A percentile compares a stretch with the other conserved stretches of the same genome.
Conservation (phyloP, 2,797 vertebrate genomes). For the Hyperoplus lanceolatus region DNA sequence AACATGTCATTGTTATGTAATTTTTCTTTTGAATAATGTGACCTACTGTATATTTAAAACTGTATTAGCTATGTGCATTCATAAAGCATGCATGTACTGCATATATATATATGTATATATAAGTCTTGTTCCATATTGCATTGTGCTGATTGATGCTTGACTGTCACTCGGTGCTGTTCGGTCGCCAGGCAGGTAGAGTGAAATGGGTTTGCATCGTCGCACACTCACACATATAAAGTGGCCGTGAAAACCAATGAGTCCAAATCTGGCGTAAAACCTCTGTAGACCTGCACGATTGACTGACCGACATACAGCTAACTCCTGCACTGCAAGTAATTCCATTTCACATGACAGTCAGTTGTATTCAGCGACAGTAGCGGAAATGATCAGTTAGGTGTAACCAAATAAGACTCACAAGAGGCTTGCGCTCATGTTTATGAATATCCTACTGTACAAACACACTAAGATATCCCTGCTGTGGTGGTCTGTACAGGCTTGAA, state of each 20-base stretch:
- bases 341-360: not conserved
- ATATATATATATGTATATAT: no score
- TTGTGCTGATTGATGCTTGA: not conserved
- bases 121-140: no score
- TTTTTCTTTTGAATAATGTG: no score
- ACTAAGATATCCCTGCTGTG: no score
- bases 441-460: not conserved
- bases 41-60: no score
- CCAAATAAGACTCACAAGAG: not conserved
- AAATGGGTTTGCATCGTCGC: not conserved
- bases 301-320: no score
- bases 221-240: not conserved
- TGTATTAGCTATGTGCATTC: no score
- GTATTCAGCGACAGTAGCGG: not conserved
- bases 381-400: not conserved
- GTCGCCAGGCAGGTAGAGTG: not conserved
- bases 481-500: not conserved
- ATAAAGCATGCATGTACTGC: no score
- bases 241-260: not conserved
- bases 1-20: no score
- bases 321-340: not conserved
- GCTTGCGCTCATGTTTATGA: not conserved
- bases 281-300: not conserved
- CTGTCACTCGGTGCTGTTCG: constrained; percentile 5
- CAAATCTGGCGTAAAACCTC: not conserved